Evolutionary conservation across 1,140 invertebrate genomes (phyloP).

Genomic region (Hestina assimilis): DNA sequence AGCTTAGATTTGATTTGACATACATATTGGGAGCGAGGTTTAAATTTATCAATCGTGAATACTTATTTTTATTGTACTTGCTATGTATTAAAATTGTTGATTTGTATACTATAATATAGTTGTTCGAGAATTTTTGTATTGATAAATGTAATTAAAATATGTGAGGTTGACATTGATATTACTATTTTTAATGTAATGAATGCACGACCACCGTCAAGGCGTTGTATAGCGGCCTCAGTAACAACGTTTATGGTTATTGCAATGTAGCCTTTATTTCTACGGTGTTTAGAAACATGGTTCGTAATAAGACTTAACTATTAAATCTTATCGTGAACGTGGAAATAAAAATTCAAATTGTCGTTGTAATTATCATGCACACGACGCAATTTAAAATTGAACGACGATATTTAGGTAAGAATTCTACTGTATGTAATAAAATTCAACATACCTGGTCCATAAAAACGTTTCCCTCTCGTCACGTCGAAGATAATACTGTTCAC

Average conservation of each 20-base stretch:
- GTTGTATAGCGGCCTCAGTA: neutral
- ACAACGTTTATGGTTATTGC: neutral
- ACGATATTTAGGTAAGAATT: neutral
- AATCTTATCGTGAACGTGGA: neutral
- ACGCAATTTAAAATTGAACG: neutral
- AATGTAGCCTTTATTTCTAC: neutral
- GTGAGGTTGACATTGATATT: no score
- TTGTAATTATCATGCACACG: neutral
- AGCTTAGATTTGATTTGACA: no score
- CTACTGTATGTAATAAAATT: neutral
- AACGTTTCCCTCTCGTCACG: constrained; percentile 67
- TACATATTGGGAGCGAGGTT: no score
- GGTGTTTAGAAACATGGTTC: neutral
- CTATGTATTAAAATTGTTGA: no score
- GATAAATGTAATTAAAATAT: no score
- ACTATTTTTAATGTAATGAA: no score
- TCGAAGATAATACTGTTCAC: constrained; percentile 68
- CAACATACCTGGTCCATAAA: constrained; percentile 67
- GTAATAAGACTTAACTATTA: neutral
- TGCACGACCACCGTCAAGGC: no score
- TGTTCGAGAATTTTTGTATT: no score
- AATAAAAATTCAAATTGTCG: neutral
- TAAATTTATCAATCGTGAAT: no score
- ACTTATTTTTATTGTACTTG: no score
- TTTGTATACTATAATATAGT: no score